A percentile compares a stretch with the other conserved stretches of the same genome.
phyloP scores from a whole-genome alignment of 37 sponge, comb jelly and placozoan species.

The Chondrosia reniformis region DNA sequence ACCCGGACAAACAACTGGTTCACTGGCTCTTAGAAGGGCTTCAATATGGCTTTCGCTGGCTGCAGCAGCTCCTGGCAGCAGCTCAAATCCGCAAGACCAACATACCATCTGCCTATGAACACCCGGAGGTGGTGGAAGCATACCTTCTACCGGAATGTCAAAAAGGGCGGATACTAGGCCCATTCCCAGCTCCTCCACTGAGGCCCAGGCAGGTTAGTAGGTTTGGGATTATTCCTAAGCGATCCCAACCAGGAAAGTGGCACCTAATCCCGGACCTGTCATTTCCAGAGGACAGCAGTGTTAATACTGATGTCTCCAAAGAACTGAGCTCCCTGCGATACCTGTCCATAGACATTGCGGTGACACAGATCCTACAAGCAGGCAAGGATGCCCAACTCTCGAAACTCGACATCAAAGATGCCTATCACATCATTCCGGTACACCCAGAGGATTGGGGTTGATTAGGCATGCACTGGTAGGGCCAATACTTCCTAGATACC shows the following conservation, averaged over 20 bases:
- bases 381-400: conserved; percentile 25
- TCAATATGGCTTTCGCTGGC: background rate
- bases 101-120: conserved; percentile 2
- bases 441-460: conserved; percentile 35
- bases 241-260: conserved; percentile 10
- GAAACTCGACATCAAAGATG: conserved; percentile 25
- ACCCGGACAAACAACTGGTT: background rate
- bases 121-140: conserved; percentile 4
- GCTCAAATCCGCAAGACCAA: background rate
- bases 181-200: background rate
- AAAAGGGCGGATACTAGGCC: background rate
- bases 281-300: background rate
- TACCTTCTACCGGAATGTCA: background rate
- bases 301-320: background rate
- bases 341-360: conserved; percentile 6
- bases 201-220: background rate
- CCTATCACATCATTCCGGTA: conserved; percentile 21
- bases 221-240: conserved; percentile 6
- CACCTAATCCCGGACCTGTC: conserved; percentile 10
- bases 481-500: conserved; percentile 22
- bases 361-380: background rate
- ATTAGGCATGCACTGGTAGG: conserved; percentile 32
- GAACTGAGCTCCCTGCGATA: conserved; percentile 31
- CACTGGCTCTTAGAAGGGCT: background rate
- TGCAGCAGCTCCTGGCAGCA: background rate